Base-by-base conservation (phyloP, 2,797 vertebrate genomes). In the Trachurus trachurus region DNA sequence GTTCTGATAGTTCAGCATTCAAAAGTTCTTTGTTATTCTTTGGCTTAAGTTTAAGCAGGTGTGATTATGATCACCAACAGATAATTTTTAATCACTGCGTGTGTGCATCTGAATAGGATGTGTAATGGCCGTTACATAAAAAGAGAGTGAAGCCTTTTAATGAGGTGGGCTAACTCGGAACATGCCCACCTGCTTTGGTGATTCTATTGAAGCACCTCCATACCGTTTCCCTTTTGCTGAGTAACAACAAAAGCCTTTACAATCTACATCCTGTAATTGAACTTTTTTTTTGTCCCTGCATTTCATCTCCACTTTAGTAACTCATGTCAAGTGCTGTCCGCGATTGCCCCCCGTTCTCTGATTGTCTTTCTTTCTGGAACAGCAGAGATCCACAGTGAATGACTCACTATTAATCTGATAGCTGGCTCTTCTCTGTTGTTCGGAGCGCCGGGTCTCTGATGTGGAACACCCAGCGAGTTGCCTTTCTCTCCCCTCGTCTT, bases 21-120 rank as follows among this genome's bases (percentile, higher is more conserved):
- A 93, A 74, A 92, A 93, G 91, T 91, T 94, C 93, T 95, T 95
- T 96, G 94, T 96, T 93, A 94, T 92, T 94, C 89, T 90, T 90
- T 89, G 91, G 92, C 92, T 95, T 94, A 95, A 95, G 93, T 94
- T 95, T 90, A 94, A 95, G 93, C 92, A 95, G 94, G 94, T 90
- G 89, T 81, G 95, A 96, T 96, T 94, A 89, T 71, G 88, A 96
- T 96, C 94, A 74, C 91, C 83, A 89, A 89, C 92, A 94, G 94
- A 95, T 95, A 94, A 95, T 95, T 95, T 93, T 95, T 95, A 95
- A 95, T 95, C 94, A 94, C 92, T 34, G 80, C 45, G 78, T 59
- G 88, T 86, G 93, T 93, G 92, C 91, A 93, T 94, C 92, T 93
- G 94, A 95, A 95, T 94, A 82, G 93, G 92, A 90, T 87, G 89